Conservation (phyloP, 2,797 vertebrate species). For the Takifugu rubripes region DNA sequence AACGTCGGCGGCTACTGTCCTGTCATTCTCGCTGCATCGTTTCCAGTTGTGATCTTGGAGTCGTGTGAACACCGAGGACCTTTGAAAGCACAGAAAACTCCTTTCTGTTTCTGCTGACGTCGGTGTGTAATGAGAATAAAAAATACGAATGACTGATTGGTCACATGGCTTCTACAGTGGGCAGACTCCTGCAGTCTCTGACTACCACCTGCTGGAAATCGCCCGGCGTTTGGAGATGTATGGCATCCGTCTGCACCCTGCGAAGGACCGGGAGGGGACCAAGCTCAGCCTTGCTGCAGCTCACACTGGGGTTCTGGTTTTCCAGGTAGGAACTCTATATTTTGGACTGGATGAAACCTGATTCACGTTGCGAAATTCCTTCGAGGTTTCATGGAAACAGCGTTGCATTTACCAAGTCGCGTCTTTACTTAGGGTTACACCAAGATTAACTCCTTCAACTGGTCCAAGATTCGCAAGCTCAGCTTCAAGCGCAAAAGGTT, state of each 20-base stretch:
- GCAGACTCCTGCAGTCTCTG: slow-evolving; percentile 93
- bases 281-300: slow-evolving; percentile 93
- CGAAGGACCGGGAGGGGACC: slow-evolving; percentile 93
- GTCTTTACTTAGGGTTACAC: slow-evolving; percentile 82
- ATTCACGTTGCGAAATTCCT: too few relatives aligned
- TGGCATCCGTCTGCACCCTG: slow-evolving; percentile 89
- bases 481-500: slow-evolving; percentile 98
- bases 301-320: slow-evolving; percentile 92
- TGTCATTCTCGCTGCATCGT: too few relatives aligned
- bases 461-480: slow-evolving; percentile 96
- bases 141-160: neutral
- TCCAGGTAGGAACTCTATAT: slow-evolving; percentile 80
- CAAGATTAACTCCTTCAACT: slow-evolving; percentile 97
- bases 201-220: slow-evolving; percentile 94
- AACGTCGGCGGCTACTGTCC: too few relatives aligned
- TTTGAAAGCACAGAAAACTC: too few relatives aligned
- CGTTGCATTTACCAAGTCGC: neutral
- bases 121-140: too few relatives aligned
- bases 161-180: slow-evolving; percentile 70
- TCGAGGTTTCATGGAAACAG: too few relatives aligned
- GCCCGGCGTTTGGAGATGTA: slow-evolving; percentile 93
- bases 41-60: too few relatives aligned
- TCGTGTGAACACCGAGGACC: too few relatives aligned
- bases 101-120: too few relatives aligned
- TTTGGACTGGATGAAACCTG: neutral